These are phyloP conservation scores for Brachionus asplanchnoidis DNA, from an alignment of 1,140 invertebrate species.

Conservation along the genomic window DNA sequence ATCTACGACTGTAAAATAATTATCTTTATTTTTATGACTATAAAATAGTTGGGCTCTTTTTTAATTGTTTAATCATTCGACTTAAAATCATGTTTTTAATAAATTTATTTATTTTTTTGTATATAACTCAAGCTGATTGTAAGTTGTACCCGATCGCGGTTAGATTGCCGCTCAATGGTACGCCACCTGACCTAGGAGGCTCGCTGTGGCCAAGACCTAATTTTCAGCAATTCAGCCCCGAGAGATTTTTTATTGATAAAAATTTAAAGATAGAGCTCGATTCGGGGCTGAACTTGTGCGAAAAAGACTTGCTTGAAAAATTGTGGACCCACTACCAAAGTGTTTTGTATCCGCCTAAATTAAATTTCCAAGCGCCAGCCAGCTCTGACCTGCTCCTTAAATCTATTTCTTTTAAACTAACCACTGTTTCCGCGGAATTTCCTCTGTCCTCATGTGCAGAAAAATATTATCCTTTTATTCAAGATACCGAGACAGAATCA, in stretches of 20 bases:
- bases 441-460: neutral
- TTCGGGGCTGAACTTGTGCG: neutral
- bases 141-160: slow-evolving; percentile 29
- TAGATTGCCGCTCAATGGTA: slow-evolving; percentile 31
- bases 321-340: neutral
- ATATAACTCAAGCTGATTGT: neutral
- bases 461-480: neutral
- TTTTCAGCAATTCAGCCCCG: neutral
- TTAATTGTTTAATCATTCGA: neutral
- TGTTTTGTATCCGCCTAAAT: neutral
- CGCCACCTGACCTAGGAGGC: slow-evolving; percentile 21
- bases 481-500: slow-evolving; percentile 24
- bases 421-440: neutral
- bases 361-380: neutral
- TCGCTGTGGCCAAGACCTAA: slow-evolving; percentile 16
- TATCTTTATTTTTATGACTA: neutral
- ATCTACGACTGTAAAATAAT: neutral
- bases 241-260: neutral
- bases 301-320: slow-evolving; percentile 18
- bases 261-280: neutral
- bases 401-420: neutral
- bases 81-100: neutral
- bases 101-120: neutral
- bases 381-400: neutral
- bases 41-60: neutral